Evolutionary conservation across 2,113 vertebrate genomes (phyloP).

Genomic region (Cebidichthys violaceus): DNA sequence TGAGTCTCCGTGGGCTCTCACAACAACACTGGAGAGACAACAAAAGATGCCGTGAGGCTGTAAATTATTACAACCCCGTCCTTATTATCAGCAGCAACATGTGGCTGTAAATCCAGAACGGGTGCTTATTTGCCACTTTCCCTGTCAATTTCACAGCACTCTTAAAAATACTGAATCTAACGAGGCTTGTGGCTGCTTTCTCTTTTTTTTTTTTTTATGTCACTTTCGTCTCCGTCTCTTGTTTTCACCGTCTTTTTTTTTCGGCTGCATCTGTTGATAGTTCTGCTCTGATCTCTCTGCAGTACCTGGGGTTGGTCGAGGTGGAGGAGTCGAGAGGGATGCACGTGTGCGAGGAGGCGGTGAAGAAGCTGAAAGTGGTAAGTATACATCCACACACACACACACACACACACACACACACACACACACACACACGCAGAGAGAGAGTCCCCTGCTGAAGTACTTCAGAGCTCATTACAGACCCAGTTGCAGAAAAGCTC

Average conservation of each 20-base stretch:
- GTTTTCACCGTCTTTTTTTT: conserved; percentile 4
- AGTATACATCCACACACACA: conserved; percentile 70
- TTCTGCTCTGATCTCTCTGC: neutral
- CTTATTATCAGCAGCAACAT: conserved; percentile 38
- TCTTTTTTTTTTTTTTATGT: too few species aligned
- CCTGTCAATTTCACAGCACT: neutral
- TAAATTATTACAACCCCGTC: conserved; percentile 32
- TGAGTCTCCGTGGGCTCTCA: conserved; percentile 42
- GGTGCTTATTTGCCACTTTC: neutral
- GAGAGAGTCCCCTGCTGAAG: conserved; percentile 18
- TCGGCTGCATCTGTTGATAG: neutral
- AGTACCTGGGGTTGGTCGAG: conserved; percentile 94
- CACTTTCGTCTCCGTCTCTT: neutral
- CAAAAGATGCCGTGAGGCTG: conserved; percentile 25
- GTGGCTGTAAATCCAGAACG: conserved; percentile 17
- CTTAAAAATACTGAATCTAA: neutral
- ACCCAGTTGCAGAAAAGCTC: neutral
- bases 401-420: conserved; percentile 7
- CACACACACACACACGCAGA: conserved; percentile 15
- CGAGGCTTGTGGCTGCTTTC: conserved; percentile 4
- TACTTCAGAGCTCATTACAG: conserved; percentile 42
- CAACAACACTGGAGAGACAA: conserved; percentile 37
- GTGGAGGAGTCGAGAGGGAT: conserved; percentile 95
- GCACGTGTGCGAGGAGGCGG: conserved; percentile 95
- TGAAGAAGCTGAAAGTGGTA: conserved; percentile 93